Conservation (phyloP, 53 echinoderm and acorn worm species). For the Crossaster papposus region DNA sequence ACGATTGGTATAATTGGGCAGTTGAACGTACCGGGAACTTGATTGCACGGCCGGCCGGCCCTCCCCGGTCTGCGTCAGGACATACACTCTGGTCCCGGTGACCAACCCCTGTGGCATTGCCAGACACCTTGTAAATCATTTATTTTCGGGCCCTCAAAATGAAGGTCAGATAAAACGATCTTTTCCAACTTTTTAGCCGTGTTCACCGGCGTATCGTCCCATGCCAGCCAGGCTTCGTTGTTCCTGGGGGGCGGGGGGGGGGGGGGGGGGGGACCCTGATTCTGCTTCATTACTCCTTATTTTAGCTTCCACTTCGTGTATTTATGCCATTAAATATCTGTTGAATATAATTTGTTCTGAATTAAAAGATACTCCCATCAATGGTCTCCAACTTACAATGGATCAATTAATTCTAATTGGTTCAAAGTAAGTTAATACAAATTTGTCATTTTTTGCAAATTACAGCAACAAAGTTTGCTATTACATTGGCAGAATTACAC, state of each 20-base stretch:
- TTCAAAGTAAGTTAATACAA: too few relatives aligned
- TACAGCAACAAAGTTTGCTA: not conserved
- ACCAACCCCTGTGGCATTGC: not conserved
- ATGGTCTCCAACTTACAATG: too few relatives aligned
- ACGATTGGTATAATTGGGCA: not conserved
- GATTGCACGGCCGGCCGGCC: not conserved
- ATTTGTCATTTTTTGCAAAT: too few relatives aligned
- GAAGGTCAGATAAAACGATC: not conserved
- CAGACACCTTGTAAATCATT: not conserved
- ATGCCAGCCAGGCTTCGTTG: too few relatives aligned
- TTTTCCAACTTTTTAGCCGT: not conserved
- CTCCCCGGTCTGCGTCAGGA: not conserved
- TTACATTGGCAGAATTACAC: not conserved
- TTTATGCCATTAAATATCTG: too few relatives aligned
- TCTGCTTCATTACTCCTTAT: not conserved
- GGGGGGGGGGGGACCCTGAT: not conserved
- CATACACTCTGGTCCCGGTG: not conserved
- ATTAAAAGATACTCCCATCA: too few relatives aligned
- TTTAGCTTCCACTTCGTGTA: too few relatives aligned
- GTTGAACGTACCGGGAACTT: slow-evolving; percentile 9
- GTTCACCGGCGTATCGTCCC: too few relatives aligned
- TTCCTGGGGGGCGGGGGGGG: not conserved
- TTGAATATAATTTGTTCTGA: too few relatives aligned
- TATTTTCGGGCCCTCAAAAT: not conserved
- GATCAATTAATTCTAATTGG: too few relatives aligned